Percentiles rank a stretch among this genome's conserved stretches.
Evolutionary conservation across 2,797 vertebrate genomes (phyloP).

Genomic region (Hephaestus fuliginosus): DNA sequence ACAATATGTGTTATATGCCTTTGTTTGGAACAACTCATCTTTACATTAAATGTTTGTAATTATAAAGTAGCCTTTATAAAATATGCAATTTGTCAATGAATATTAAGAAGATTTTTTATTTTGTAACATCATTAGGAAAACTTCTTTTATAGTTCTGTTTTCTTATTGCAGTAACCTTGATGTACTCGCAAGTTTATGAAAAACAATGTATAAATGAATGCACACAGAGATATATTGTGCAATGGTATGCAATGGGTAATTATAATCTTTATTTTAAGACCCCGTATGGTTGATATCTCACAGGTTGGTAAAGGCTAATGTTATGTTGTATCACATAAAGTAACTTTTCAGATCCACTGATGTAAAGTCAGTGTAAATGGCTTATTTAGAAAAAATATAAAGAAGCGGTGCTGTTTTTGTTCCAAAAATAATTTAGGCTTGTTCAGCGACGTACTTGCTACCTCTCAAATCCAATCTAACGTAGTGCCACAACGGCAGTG

Average conservation of each 20-base stretch:
- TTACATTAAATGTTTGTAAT: background rate
- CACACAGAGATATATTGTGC: background rate
- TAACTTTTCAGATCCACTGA: background rate
- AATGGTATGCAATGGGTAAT: background rate
- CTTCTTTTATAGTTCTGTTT: background rate
- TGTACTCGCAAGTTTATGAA: background rate
- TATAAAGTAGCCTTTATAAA: background rate
- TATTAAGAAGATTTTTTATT: background rate
- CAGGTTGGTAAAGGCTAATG: background rate
- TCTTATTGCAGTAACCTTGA: background rate
- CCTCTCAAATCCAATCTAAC: constrained; percentile 60
- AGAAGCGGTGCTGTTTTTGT: constrained; percentile 40
- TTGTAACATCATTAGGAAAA: background rate
- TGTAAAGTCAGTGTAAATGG: background rate
- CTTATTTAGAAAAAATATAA: constrained; percentile 43
- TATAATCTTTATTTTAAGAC: background rate
- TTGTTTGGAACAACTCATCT: background rate
- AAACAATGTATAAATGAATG: background rate
- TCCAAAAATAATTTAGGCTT: constrained; percentile 48
- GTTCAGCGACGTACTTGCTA: constrained; percentile 14
- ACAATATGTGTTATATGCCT: background rate
- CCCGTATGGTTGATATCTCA: background rate
- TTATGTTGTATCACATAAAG: background rate
- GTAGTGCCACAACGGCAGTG: constrained; percentile 51
- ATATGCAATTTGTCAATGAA: background rate